Evolutionary conservation across 2,797 vertebrate species (phyloP), one percentile per base, ranked within the genome.

Genomic region (Neoniphon sammara): DNA sequence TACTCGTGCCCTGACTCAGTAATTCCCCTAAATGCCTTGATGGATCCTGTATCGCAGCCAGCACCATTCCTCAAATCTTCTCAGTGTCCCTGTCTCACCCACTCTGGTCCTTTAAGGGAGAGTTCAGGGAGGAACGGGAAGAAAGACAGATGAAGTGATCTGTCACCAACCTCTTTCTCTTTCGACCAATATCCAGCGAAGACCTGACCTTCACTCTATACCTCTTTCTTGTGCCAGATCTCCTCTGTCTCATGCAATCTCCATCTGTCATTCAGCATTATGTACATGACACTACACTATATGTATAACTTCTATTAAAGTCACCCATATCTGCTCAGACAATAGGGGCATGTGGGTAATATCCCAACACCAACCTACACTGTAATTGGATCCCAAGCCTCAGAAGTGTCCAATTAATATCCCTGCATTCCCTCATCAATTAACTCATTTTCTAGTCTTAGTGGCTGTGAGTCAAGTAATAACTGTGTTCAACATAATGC

Each of bases 101-200:
- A 66, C 72, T 72, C 66, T 23, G 18, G 49, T 73, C 54, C 60
- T 77, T 70, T 75, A 71, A 52, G 74, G 60, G 61, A 3, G 15
- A 7, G 12, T 69, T 84, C 70, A 30, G 18, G 58, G 39, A 20
- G 34, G 4, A n/a, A 39, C 46, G 70, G n/a, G 42, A 42, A 63
- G 63, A 70, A 42, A 80, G 83, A 87, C 14, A 0, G 34, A 88
- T 85, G 70, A 70, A 47, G 82, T 75, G 78, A 89, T 50, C 86
- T 90, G 87, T 92, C 88, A 74, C 31, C 77, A 53, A 27, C 1
- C 0, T 66, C 64, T 67, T 42, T 74, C 56, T 67, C 61, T 61
- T 59, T 47, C 47, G 25, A 34, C 25, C 62, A 14, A 34, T 68
- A 67, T 69, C 71, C 60, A 52, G 20, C 11, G 44, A 77, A 20